These are phyloP conservation scores for Siphamia tubifer DNA, from an alignment of 2,113 vertebrate genomes.

Conservation along the genomic window DNA sequence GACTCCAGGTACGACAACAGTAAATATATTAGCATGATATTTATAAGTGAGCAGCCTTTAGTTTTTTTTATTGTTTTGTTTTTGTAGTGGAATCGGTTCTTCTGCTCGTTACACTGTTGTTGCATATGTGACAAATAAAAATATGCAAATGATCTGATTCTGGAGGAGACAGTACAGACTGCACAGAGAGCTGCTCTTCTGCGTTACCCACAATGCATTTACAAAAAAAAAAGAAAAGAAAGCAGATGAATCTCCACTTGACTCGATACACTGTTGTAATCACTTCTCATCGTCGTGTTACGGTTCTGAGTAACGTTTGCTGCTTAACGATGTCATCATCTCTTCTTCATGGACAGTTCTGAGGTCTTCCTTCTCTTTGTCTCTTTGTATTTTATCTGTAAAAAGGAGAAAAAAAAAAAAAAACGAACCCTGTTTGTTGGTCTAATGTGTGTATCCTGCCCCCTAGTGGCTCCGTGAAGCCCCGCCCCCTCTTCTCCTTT, in stretches of 20 bases:
- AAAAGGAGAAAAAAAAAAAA: no score
- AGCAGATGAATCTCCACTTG: background rate
- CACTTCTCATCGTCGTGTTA: constrained; percentile 11
- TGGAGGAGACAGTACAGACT: constrained; percentile 1
- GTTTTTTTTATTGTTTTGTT: constrained; percentile 37
- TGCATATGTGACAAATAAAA: constrained; percentile 65
- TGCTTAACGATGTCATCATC: constrained; percentile 59
- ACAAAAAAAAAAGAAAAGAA: background rate
- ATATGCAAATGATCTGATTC: constrained; percentile 54
- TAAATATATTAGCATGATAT: constrained; percentile 70
- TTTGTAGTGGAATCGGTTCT: constrained; percentile 53
- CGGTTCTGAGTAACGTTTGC: constrained; percentile 42
- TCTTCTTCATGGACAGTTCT: constrained; percentile 34
- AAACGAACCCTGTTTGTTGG: constrained; percentile 26
- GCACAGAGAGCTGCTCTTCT: constrained; percentile 6
- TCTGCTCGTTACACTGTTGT: constrained; percentile 58
- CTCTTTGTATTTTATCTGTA: constrained; percentile 54
- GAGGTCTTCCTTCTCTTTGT: constrained; percentile 56
- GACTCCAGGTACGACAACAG: constrained; percentile 47
- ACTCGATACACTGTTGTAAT: constrained; percentile 38
- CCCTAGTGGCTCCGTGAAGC: constrained; percentile 52
- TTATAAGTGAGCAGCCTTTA: constrained; percentile 67
- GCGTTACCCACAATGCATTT: constrained; percentile 35
- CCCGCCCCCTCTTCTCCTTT: constrained; percentile 23
- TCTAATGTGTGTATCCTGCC: constrained; percentile 52